phyloP scores from a whole-genome alignment of 2,888 invertebrate genomes.

The Tortrix viridana region DNA sequence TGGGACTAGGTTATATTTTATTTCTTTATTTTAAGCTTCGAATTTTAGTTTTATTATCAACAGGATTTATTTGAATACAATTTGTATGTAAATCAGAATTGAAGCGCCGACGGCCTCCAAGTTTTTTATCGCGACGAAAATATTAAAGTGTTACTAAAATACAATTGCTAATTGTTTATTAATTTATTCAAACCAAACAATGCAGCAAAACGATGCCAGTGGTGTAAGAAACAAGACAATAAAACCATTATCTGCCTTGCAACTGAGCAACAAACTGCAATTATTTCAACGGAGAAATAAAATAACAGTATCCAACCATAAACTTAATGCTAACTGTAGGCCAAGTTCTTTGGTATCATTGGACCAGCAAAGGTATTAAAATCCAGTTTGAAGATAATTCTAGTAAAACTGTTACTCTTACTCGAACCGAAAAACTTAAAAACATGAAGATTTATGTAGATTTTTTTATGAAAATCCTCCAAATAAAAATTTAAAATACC shows the following conservation, averaged over 20 bases:
- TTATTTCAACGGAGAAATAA: not conserved
- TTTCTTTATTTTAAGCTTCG: too few species aligned
- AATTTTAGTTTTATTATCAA: too few species aligned
- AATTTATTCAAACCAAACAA: constrained; percentile 28
- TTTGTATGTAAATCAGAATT: not conserved
- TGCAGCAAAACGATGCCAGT: not conserved
- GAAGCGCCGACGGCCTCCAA: not conserved
- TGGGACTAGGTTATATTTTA: too few species aligned
- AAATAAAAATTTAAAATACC: too few species aligned
- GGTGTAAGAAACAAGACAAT: constrained; percentile 16
- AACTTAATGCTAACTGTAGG: not conserved
- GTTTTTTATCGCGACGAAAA: not conserved
- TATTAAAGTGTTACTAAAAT: not conserved
- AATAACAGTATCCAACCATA: not conserved
- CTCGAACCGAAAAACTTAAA: too few species aligned
- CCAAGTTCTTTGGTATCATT: too few species aligned
- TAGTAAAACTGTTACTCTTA: too few species aligned
- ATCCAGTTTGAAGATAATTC: too few species aligned
- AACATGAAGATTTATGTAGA: too few species aligned
- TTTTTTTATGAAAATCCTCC: too few species aligned
- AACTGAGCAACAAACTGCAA: not conserved
- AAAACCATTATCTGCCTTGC: constrained; percentile 23
- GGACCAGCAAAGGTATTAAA: too few species aligned
- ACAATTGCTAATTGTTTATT: constrained; percentile 2
- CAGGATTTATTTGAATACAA: too few species aligned